phyloP scores from a whole-genome alignment of 2,797 vertebrate genomes.

The Acipenser oxyrinchus region DNA sequence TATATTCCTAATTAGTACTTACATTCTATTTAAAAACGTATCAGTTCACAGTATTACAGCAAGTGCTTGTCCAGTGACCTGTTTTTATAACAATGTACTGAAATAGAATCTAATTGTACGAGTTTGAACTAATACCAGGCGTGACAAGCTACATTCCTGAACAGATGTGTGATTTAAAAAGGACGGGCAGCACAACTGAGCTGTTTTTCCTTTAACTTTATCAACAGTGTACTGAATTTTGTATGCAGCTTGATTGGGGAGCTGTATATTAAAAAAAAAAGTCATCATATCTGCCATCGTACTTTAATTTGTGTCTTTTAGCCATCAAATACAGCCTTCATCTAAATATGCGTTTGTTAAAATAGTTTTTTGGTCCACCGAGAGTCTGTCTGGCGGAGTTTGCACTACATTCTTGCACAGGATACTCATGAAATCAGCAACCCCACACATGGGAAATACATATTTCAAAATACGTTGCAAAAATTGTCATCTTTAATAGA shows the following conservation, averaged over 20 bases:
- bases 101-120: not conserved
- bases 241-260: no score
- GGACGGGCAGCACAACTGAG: no score
- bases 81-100: not conserved
- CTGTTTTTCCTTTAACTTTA: no score
- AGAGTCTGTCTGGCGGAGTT: not conserved
- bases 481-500: no score
- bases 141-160: not conserved
- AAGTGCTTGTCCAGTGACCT: not conserved
- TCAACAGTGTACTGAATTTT: no score
- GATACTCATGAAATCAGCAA: no score
- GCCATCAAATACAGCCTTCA: not conserved
- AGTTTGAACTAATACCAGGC: not conserved
- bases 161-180: not conserved
- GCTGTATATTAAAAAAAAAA: no score
- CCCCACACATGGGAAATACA: no score
- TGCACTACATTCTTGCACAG: conserved; percentile 12
- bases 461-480: no score
- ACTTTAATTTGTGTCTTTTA: not conserved
- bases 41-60: not conserved
- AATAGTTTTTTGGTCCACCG: not conserved
- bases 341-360: not conserved
- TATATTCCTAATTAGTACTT: not conserved
- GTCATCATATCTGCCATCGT: not conserved
- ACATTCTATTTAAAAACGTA: not conserved